A percentile compares a stretch with the other conserved stretches of the same genome.
Evolutionary conservation across 1,140 invertebrate genomes (phyloP).

Genomic region (Dendrolimus kikuchii): DNA sequence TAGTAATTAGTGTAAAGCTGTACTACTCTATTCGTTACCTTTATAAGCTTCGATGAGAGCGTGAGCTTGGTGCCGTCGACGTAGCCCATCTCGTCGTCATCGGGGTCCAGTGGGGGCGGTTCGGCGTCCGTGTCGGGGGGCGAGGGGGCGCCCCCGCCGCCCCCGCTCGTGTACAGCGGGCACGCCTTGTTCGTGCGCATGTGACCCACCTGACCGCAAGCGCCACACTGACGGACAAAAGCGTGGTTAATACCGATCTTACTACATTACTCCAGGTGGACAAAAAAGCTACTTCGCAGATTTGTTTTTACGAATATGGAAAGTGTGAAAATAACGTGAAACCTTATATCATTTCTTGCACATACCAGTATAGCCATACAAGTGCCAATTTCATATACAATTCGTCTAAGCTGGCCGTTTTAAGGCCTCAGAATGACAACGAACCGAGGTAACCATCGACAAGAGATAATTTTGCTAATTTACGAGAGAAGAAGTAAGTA

Average conservation of each 20-base stretch:
- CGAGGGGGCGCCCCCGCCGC: slow-evolving; percentile 79
- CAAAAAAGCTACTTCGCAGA: too few relatives aligned
- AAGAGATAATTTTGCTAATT: too few relatives aligned
- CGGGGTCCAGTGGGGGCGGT: slow-evolving; percentile 76
- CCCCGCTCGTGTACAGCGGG: slow-evolving; percentile 88
- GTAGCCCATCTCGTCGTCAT: slow-evolving; percentile 91
- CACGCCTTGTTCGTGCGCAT: slow-evolving; percentile 97
- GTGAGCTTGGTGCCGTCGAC: slow-evolving; percentile 94
- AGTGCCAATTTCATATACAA: too few relatives aligned
- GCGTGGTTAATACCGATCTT: too few relatives aligned
- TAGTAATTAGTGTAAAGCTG: too few relatives aligned
- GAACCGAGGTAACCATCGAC: too few relatives aligned
- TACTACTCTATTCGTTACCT: slow-evolving; percentile 68
- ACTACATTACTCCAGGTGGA: too few relatives aligned
- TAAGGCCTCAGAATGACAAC: too few relatives aligned
- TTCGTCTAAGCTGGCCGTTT: too few relatives aligned
- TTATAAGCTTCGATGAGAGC: slow-evolving; percentile 85
- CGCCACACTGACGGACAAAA: slow-evolving; percentile 81
- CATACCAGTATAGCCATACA: not conserved
- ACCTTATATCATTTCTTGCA: not conserved
- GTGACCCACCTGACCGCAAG: slow-evolving; percentile 92
- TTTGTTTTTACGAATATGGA: too few relatives aligned
- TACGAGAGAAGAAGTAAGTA: too few relatives aligned
- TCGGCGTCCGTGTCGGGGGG: slow-evolving; percentile 78
- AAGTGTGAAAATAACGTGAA: not conserved